phyloP scores from a whole-genome alignment of 2,888 invertebrate genomes.

The Phragmatobia fuliginosa region DNA sequence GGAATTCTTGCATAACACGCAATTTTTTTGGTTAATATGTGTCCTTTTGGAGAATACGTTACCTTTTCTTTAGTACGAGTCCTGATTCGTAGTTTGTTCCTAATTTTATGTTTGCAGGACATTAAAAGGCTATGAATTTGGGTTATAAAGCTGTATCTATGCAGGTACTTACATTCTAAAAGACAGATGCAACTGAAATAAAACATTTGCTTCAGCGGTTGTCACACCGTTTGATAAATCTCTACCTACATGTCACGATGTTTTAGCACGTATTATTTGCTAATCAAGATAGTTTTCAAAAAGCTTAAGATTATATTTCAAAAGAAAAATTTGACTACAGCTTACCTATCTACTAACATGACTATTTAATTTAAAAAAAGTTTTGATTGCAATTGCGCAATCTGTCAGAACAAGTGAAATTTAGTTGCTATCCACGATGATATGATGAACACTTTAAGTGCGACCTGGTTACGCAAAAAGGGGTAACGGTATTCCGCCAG shows the following conservation, averaged over 20 bases:
- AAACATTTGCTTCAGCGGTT: not conserved
- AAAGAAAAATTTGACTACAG: constrained; percentile 1
- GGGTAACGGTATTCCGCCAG: constrained; percentile 75
- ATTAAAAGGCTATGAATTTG: not conserved
- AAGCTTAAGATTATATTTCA: constrained; percentile 6
- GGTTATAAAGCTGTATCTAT: not conserved
- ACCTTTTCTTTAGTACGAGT: not conserved
- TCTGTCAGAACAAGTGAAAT: constrained; percentile 62
- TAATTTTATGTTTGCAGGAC: not conserved
- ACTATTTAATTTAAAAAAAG: constrained; percentile 7
- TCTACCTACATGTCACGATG: not conserved
- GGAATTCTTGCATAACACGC: constrained; percentile 23
- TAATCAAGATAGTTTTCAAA: constrained; percentile 11
- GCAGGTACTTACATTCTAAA: not conserved
- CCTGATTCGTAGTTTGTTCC: not conserved
- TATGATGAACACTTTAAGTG: constrained; percentile 65
- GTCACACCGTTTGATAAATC: not conserved
- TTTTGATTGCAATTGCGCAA: constrained; percentile 43
- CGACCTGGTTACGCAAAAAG: constrained; percentile 76
- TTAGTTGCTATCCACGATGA: constrained; percentile 65
- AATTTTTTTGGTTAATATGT: constrained; percentile 18
- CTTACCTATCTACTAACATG: constrained; percentile 9
- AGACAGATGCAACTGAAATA: not conserved
- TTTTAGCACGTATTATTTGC: constrained; percentile 11
- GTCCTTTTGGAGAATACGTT: not conserved